These are phyloP conservation scores for Drosophila anomalata DNA, from an alignment of 2,888 invertebrate species.

Conservation along the genomic window DNA sequence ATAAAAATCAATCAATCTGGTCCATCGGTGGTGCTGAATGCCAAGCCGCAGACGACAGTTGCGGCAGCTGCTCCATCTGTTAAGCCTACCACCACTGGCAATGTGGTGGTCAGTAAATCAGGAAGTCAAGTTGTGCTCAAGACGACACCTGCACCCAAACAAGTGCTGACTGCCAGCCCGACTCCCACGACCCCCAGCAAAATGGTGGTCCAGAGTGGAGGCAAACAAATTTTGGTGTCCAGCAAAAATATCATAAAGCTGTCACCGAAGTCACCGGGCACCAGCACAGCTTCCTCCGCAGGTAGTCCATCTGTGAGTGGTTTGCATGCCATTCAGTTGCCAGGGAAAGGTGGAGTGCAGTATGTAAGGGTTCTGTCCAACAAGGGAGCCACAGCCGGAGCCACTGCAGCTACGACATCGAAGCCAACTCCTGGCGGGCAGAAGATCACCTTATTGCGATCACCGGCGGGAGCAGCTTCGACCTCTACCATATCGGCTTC, in stretches of 20 bases:
- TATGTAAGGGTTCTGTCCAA: constrained; percentile 88
- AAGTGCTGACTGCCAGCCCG: constrained; percentile 1
- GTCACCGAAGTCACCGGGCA: constrained; percentile 66
- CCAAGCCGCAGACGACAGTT: constrained; percentile 34
- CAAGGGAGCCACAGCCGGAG: constrained; percentile 37
- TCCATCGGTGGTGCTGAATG: constrained; percentile 55
- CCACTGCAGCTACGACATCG: constrained; percentile 27
- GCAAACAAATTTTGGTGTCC: constrained; percentile 81
- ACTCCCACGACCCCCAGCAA: constrained; percentile 50
- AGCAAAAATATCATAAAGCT: constrained; percentile 81
- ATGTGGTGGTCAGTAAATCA: constrained; percentile 45
- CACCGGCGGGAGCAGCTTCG: constrained; percentile 17
- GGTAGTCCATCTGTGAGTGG: constrained; percentile 21
- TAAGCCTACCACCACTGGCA: constrained; percentile 21
- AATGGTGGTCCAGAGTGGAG: constrained; percentile 75
- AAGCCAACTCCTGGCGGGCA: constrained; percentile 52
- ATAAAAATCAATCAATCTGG: constrained; percentile 58
- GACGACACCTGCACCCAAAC: constrained; percentile 2
- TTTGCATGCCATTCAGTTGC: constrained; percentile 80
- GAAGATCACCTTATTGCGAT: constrained; percentile 74
- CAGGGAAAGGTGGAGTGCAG: constrained; percentile 85
- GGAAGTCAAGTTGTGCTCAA: constrained; percentile 60
- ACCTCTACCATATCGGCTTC: not conserved
- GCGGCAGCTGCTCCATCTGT: constrained; percentile 1
- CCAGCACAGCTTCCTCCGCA: constrained; percentile 7